Base-by-base conservation (phyloP, 2,113 vertebrate genomes). In the Nesogale talazaci region DNA sequence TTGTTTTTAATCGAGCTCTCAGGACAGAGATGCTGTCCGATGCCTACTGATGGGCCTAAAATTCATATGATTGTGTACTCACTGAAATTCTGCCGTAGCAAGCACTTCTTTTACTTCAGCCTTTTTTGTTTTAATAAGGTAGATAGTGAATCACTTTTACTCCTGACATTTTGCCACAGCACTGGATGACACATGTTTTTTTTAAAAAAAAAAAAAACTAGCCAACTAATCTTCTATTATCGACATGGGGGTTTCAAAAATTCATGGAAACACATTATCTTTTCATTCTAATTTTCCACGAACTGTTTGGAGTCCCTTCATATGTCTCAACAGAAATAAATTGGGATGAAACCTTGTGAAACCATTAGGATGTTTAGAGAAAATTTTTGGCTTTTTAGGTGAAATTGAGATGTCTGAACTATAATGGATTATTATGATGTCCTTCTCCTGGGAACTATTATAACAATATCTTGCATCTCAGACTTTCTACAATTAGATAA, bases 401-500 rank as follows among this genome's bases (percentile, higher is more conserved):
- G 81, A 95, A 95, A 94, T 65, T n/a, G 67, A 95, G 81, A 84
- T 94, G 75, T 80, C 69, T 89, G 72, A 52, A 14, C 59, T 85
- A 4, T 70, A 92, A 89, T 85, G 25, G 63, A 38, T 83, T 95
- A 70, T 92, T 78, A 70, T 42, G 84, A 81, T 81, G 67, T 87
- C 57, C n/a, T 92, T 61, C 65, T 90, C 78, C 56, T 93, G 78
- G 59, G 78, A 36, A 36, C 34, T 94, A 81, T 23, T 94, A 70
- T 93, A 87, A 91, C 59, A 89, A 91, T 67, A 9, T 23, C 77
- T 91, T 85, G 52, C 25, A 67, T 77, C 36, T 96, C 94, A 85
- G 57, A 56, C 87, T 95, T 88, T 95, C 94, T 79, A 75, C 61
- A 85, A 87, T 78, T 36, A 94, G 75, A 93, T 93, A 85, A 91